These are phyloP conservation scores for Neogale vison DNA, from an alignment of 2,113 vertebrate species.

Conservation along the genomic window DNA sequence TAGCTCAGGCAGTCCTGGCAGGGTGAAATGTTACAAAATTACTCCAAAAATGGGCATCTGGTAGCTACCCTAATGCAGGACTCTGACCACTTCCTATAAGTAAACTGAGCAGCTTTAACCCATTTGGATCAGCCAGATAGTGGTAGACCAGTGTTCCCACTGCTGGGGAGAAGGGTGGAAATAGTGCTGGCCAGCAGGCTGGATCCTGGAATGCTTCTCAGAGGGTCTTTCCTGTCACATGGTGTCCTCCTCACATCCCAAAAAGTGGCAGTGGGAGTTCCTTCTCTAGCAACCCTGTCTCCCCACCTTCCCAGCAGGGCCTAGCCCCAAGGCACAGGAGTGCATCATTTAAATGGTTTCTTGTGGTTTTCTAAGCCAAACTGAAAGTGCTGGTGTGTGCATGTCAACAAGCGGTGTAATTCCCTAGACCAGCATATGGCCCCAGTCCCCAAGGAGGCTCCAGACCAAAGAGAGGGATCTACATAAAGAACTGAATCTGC, in stretches of 20 bases:
- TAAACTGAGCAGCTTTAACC: neutral
- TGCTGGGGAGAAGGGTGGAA: neutral
- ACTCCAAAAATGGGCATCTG: neutral
- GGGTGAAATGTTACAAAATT: neutral
- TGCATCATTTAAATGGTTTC: neutral
- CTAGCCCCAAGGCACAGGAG: neutral
- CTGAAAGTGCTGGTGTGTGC: neutral
- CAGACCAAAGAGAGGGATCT: neutral
- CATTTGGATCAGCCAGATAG: neutral
- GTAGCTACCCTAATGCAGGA: neutral
- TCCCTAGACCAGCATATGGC: neutral
- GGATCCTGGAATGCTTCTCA: neutral
- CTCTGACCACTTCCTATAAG: neutral
- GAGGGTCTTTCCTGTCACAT: neutral
- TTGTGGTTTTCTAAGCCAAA: conserved; percentile 11
- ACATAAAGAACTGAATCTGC: neutral
- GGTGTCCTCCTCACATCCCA: neutral
- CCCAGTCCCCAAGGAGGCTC: neutral
- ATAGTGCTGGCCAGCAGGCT: fast-evolving
- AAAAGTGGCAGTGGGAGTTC: neutral
- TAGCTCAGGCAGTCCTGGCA: neutral
- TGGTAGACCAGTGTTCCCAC: neutral
- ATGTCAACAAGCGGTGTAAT: neutral
- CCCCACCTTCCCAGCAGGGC: neutral
- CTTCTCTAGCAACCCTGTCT: neutral